Evolutionary conservation across 2,888 invertebrate species (phyloP).

Genomic region (Myopa tessellatipennis): DNA sequence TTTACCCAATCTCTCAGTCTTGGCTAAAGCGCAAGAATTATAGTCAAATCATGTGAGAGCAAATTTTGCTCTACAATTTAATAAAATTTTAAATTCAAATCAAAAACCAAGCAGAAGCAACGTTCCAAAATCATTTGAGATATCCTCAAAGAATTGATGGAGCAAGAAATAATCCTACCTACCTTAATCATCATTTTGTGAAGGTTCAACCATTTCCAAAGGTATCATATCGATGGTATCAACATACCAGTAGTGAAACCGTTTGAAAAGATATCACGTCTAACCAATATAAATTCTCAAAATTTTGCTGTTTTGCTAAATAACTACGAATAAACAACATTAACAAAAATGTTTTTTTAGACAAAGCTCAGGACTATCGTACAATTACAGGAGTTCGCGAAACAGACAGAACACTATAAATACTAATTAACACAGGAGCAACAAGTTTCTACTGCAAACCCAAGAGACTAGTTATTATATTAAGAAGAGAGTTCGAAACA

Average conservation of each 20-base stretch:
- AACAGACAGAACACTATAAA: neutral
- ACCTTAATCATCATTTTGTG: neutral
- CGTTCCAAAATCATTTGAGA: too few species aligned
- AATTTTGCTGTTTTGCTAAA: too few species aligned
- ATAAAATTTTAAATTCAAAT: neutral
- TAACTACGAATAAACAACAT: neutral
- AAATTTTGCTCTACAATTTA: constrained; percentile 8
- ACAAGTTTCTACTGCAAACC: constrained; percentile 12
- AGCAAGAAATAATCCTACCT: neutral
- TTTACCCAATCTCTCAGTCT: neutral
- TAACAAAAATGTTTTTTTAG: constrained; percentile 18
- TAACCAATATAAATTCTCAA: neutral
- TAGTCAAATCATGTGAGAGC: constrained; percentile 1
- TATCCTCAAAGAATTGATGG: neutral
- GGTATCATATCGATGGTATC: too few species aligned
- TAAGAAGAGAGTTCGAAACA: neutral
- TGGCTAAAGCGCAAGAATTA: constrained; percentile 13
- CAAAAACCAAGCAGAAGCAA: too few species aligned
- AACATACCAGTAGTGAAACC: too few species aligned
- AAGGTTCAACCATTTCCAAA: constrained; percentile 1
- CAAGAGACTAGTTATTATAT: neutral
- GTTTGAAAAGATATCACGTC: neutral
- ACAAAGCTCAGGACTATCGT: neutral
- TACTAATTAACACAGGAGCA: constrained; percentile 12
- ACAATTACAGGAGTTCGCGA: neutral